phyloP scores from a whole-genome alignment of 1,140 invertebrate genomes.

The Platyura marginata region DNA sequence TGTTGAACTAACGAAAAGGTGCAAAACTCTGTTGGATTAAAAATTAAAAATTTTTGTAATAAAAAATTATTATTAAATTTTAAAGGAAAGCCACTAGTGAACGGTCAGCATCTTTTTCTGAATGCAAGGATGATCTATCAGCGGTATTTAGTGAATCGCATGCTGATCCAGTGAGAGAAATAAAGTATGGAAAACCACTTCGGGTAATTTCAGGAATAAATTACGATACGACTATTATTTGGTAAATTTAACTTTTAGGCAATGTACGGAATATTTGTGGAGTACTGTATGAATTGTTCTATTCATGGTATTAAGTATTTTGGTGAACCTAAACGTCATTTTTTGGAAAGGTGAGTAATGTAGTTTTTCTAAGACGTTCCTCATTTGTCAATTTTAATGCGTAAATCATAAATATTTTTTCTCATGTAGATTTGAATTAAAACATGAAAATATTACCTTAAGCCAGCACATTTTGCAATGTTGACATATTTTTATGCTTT shows the following conservation, averaged over 20 bases:
- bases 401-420: no score
- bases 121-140: background rate
- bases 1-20: no score
- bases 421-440: no score
- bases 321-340: conserved; percentile 11
- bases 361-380: no score
- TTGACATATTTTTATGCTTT: background rate
- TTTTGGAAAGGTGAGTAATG: background rate
- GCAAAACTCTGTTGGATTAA: no score
- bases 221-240: background rate
- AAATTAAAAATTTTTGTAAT: no score
- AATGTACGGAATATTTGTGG: background rate
- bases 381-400: no score
- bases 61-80: no score
- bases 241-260: background rate
- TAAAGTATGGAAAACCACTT: background rate
- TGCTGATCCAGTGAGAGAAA: background rate
- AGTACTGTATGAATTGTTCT: conserved; percentile 2
- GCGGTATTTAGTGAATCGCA: background rate
- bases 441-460: no score
- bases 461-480: no score
- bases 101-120: no score
- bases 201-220: background rate
- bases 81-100: no score
- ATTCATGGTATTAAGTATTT: conserved; percentile 26